Conservation (phyloP, 2,797 vertebrate species). For the Acropternis orthonyx region DNA sequence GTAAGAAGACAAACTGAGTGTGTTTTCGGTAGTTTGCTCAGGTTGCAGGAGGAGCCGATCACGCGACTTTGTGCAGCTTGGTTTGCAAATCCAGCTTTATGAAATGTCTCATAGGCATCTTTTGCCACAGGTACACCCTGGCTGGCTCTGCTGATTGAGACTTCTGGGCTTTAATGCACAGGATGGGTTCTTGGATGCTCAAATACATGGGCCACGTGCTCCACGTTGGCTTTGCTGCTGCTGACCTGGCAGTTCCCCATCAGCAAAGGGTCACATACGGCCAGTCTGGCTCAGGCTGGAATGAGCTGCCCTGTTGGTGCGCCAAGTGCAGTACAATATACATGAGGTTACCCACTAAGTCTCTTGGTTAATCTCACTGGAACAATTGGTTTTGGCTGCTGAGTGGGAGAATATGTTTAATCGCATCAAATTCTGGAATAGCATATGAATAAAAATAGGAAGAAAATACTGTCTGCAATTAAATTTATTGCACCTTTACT, state of each 20-base stretch:
- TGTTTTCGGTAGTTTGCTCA: background rate
- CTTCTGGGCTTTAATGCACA: background rate
- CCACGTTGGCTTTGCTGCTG: background rate
- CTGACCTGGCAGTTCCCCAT: background rate
- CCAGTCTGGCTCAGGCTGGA: background rate
- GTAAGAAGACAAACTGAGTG: accelerated
- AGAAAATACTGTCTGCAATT: background rate
- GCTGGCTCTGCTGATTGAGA: background rate
- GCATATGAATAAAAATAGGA: background rate
- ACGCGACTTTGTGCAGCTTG: background rate
- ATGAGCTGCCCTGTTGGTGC: background rate
- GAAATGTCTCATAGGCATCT: accelerated
- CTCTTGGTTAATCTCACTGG: background rate
- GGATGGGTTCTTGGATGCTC: background rate
- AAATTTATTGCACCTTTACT: background rate
- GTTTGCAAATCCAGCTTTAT: background rate
- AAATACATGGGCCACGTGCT: background rate
- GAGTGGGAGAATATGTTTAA: background rate
- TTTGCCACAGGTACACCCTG: background rate
- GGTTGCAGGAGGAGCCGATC: background rate
- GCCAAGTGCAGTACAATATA: background rate
- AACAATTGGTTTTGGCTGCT: background rate
- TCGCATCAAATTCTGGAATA: background rate
- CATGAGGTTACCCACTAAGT: background rate
- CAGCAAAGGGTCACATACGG: accelerated